phyloP scores from a whole-genome alignment of 1,140 invertebrate genomes.

The Melipona quadrifasciata region DNA sequence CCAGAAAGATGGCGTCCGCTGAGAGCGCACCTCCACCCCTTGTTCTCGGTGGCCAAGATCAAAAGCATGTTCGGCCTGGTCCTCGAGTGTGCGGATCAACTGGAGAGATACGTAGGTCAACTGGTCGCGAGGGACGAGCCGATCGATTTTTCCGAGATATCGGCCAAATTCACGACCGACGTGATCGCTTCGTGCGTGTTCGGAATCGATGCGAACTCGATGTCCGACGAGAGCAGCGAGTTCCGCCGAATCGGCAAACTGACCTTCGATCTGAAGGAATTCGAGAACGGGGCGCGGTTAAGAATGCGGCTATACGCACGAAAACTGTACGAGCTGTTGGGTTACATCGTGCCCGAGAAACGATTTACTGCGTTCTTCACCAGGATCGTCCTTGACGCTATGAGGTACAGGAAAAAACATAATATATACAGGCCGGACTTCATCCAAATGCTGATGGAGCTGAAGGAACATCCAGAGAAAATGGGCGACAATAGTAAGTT shows the following conservation, averaged over 20 bases:
- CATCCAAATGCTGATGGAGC: slow-evolving; percentile 83
- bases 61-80: slow-evolving; percentile 76
- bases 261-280: slow-evolving; percentile 51
- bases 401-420: background rate
- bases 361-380: background rate
- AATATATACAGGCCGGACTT: background rate
- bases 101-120: slow-evolving; percentile 73
- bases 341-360: background rate
- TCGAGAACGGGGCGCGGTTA: slow-evolving; percentile 53
- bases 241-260: slow-evolving; percentile 76
- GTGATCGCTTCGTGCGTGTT: slow-evolving; percentile 77
- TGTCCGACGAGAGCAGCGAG: slow-evolving; percentile 79
- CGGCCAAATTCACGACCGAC: slow-evolving; percentile 81
- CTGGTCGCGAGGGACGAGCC: slow-evolving; percentile 60
- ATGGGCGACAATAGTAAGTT: slow-evolving; percentile 59
- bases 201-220: slow-evolving; percentile 77
- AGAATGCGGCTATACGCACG: background rate
- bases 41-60: slow-evolving; percentile 33
- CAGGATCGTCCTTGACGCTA: background rate
- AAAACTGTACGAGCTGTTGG: background rate
- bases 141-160: slow-evolving; percentile 80
- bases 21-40: slow-evolving; percentile 78
- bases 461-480: slow-evolving; percentile 62
- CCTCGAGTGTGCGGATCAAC: slow-evolving; percentile 66
- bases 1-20: slow-evolving; percentile 81